phyloP scores from a whole-genome alignment of 2,888 invertebrate species.

The Alsophila aescularia region DNA sequence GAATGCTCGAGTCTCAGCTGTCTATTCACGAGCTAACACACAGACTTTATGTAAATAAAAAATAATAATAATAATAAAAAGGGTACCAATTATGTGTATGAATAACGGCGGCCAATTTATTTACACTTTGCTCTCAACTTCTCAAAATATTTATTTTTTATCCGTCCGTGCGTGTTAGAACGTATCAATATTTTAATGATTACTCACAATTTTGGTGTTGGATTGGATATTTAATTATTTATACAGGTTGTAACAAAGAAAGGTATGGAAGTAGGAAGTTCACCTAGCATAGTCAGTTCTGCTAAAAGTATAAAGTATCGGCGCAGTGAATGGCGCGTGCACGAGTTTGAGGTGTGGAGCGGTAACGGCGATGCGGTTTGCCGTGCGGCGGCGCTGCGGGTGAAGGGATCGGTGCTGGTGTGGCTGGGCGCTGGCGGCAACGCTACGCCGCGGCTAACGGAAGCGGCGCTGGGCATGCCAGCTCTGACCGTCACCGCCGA shows the following conservation, averaged over 20 bases:
- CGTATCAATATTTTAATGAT: too few species aligned
- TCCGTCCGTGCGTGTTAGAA: too few species aligned
- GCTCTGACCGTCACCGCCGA: conserved; percentile 37
- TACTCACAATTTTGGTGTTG: too few species aligned
- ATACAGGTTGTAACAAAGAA: background rate
- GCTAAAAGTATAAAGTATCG: conserved; percentile 51
- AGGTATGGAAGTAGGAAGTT: conserved; percentile 37
- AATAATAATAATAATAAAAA: too few species aligned
- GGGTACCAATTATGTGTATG: too few species aligned
- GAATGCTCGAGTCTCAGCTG: too few species aligned
- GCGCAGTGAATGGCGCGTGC: conserved; percentile 61
- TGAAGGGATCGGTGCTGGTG: conserved; percentile 60
- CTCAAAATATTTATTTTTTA: too few species aligned
- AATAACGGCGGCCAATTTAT: too few species aligned
- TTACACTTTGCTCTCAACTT: too few species aligned
- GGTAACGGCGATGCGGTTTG: conserved; percentile 32
- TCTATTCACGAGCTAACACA: too few species aligned
- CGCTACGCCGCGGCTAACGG: conserved; percentile 38
- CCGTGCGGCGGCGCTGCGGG: conserved; percentile 41
- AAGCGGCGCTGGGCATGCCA: conserved; percentile 5
- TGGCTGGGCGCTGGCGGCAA: conserved; percentile 54
- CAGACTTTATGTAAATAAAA: too few species aligned
- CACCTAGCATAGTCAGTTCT: conserved; percentile 48
- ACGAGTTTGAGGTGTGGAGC: conserved; percentile 21
- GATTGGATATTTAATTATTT: too few species aligned